Base-by-base conservation (phyloP, 2,888 invertebrate species). In the Trissoscelio sp. region DNA sequence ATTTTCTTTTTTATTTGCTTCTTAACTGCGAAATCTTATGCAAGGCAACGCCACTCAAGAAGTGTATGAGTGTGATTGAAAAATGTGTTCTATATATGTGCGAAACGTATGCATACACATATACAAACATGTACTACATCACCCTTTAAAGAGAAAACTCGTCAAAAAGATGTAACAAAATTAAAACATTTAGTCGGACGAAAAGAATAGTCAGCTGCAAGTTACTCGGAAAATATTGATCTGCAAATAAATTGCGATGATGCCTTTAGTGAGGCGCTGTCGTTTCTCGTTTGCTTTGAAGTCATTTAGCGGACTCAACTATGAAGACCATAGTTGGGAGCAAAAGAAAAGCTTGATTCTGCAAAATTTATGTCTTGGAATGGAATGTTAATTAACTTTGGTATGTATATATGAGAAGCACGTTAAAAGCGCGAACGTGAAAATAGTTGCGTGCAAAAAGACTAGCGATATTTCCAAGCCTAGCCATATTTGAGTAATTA, bases 311-410 rank as follows among this genome's bases (percentile, higher is more conserved):
- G n/a, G n/a, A n/a, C n/a, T n/a, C n/a, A n/a, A n/a, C n/a, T n/a
- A n/a, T n/a, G n/a, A n/a, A n/a, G n/a, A n/a, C n/a, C n/a, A n/a
- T n/a, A n/a, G n/a, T n/a, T n/a, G n/a, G n/a, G n/a, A n/a, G n/a
- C n/a, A n/a, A n/a, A n/a, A n/a, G n/a, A n/a, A n/a, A n/a, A n/a
- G n/a, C n/a, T n/a, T n/a, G n/a, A n/a, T n/a, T n/a, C n/a, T n/a
- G 34, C 34, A 34, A 18, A 53, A 53, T 53, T 24, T 39, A n/a
- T 11, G 51, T 24, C 42, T 28, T 28, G 14, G 7, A 55, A 37
- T 58, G 46, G 58, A 48, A 55, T 70, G 12, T 48, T 58, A 70
- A 70, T 58, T 48, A 70, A 58, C 57, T n/a, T n/a, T n/a, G n/a
- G n/a, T n/a, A n/a, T n/a, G n/a, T n/a, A n/a, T n/a, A n/a, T n/a